Conservation (phyloP, 2,113 vertebrate genomes). For the Sylvia atricapilla region DNA sequence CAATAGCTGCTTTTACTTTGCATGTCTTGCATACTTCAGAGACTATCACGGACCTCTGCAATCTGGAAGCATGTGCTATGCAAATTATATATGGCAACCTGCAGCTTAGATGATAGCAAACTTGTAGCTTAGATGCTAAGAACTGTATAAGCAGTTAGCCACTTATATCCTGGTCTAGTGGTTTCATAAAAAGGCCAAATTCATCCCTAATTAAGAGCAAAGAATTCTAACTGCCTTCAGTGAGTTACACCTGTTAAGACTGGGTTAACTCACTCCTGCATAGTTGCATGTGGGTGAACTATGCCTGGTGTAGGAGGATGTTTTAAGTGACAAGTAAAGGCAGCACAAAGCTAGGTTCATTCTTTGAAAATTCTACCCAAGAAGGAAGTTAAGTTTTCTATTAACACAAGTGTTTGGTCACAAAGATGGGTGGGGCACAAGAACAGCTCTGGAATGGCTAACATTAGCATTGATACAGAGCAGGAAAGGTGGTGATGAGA, state of each 20-base stretch:
- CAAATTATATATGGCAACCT: not conserved
- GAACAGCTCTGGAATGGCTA: not conserved
- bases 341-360: not conserved
- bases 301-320: not conserved
- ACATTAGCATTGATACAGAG: not conserved
- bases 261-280: not conserved
- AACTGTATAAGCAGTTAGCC: not conserved
- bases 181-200: not conserved
- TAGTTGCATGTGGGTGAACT: not conserved
- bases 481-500: not conserved
- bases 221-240: not conserved
- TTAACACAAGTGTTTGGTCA: not conserved
- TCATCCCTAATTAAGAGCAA: not conserved
- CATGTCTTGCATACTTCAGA: not conserved
- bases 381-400: not conserved
- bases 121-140: not conserved
- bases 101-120: not conserved
- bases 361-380: not conserved
- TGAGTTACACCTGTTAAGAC: not conserved
- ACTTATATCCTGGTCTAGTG: not conserved
- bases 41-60: not conserved
- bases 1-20: not conserved
- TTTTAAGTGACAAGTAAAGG: constrained; percentile 31
- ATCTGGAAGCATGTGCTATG: not conserved
- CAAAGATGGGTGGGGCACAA: not conserved